Conservation (phyloP, 2,113 vertebrate genomes). For the Trochalopteron elliotii region DNA sequence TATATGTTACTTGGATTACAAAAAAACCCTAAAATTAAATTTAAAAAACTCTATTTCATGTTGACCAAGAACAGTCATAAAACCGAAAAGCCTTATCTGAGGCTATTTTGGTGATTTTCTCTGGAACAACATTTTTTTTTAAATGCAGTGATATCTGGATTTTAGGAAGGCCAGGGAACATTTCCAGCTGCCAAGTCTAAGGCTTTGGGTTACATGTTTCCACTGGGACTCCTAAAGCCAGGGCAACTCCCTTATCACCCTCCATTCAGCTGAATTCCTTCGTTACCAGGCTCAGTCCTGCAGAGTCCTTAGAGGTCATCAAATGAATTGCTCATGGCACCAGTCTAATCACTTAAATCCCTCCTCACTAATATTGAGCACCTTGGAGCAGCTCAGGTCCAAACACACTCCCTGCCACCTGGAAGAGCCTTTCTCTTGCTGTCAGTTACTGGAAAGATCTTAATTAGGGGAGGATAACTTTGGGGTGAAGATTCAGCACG, state of each 20-base stretch:
- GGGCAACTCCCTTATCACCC: background rate
- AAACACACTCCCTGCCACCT: fast-evolving
- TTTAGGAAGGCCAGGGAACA: background rate
- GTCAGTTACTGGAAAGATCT: background rate
- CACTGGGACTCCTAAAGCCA: background rate
- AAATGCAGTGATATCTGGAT: background rate
- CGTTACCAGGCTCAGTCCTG: background rate
- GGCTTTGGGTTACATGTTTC: background rate
- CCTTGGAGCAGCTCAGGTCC: background rate
- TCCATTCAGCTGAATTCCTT: background rate
- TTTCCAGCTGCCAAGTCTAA: background rate
- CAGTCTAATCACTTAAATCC: background rate
- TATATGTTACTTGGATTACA: slow-evolving; percentile 14
- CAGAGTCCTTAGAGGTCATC: background rate
- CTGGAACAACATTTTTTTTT: background rate
- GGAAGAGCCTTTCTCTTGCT: background rate
- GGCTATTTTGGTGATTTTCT: background rate
- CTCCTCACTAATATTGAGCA: background rate
- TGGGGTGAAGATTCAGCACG: background rate
- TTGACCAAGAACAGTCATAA: background rate
- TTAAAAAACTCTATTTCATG: slow-evolving; percentile 9
- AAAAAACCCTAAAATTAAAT: background rate
- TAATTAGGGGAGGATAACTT: background rate
- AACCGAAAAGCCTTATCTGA: background rate
- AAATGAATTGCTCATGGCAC: background rate